Evolutionary conservation across 1,140 invertebrate species (phyloP).

Genomic region (Nixonia krombeini): DNA sequence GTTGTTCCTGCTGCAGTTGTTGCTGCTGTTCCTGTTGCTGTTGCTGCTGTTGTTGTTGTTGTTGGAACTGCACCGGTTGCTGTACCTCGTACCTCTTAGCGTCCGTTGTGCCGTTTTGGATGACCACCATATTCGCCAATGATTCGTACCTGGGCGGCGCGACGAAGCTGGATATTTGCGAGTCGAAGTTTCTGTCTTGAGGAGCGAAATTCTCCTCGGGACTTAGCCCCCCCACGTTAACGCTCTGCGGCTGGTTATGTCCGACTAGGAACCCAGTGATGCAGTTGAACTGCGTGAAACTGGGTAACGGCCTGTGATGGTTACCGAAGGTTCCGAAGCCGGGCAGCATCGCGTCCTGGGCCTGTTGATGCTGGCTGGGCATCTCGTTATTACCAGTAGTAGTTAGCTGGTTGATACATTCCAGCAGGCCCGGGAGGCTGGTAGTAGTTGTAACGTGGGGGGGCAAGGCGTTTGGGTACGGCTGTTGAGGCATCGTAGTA

Average conservation of each 20-base stretch:
- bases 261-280: conserved; percentile 68
- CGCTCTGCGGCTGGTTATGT: conserved; percentile 58
- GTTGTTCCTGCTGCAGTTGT: conserved; percentile 3
- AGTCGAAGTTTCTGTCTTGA: conserved; percentile 66
- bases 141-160: conserved; percentile 65
- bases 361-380: conserved; percentile 68
- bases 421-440: conserved; percentile 65
- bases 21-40: conserved; percentile 25
- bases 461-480: conserved; percentile 86
- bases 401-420: conserved; percentile 79
- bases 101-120: conserved; percentile 64
- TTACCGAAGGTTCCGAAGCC: conserved; percentile 63
- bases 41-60: neutral
- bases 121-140: conserved; percentile 63
- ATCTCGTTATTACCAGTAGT: conserved; percentile 78
- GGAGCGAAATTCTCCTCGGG: conserved; percentile 73
- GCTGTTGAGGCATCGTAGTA: conserved; percentile 76
- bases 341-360: conserved; percentile 69
- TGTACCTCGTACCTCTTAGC: conserved; percentile 59
- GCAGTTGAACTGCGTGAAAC: conserved; percentile 76
- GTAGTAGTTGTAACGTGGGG: conserved; percentile 83
- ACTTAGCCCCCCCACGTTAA: conserved; percentile 82
- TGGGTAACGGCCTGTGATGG: conserved; percentile 72
- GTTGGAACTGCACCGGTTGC: neutral
- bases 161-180: conserved; percentile 63